These are phyloP conservation scores for Ormyrus labotus DNA, from an alignment of 2,888 invertebrate species.

Conservation along the genomic window DNA sequence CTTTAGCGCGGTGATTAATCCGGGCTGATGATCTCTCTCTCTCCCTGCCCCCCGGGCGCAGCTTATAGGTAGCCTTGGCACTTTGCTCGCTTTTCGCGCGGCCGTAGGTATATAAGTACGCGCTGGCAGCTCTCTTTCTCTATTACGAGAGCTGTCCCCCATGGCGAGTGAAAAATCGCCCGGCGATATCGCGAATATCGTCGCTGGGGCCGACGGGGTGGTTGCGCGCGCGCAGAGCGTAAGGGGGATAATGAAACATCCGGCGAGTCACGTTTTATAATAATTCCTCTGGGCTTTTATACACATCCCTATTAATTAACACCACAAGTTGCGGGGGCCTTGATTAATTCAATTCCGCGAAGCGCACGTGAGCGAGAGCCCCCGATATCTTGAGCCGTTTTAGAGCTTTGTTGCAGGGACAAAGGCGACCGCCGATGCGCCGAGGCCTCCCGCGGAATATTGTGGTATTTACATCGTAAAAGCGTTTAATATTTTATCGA, in stretches of 20 bases:
- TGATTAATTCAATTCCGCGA: constrained; percentile 47
- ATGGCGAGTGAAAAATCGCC: constrained; percentile 62
- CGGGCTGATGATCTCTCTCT: constrained; percentile 30
- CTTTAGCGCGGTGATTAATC: constrained; percentile 38
- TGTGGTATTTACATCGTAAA: neutral
- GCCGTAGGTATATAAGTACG: too few relatives aligned
- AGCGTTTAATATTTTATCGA: neutral
- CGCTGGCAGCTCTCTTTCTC: constrained; percentile 6
- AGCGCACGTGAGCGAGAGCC: neutral
- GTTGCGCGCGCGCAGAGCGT: constrained; percentile 18
- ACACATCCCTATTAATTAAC: constrained; percentile 53
- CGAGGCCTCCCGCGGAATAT: neutral
- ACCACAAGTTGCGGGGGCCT: constrained; percentile 43
- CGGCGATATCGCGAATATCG: constrained; percentile 59
- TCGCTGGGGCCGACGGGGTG: neutral
- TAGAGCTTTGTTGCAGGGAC: too few relatives aligned
- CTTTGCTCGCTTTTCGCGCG: neutral
- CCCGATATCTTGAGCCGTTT: too few relatives aligned
- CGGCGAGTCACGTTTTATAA: constrained; percentile 64
- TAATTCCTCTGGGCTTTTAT: constrained; percentile 58
- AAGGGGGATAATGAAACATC: constrained; percentile 59
- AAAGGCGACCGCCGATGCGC: too few relatives aligned
- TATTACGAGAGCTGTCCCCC: constrained; percentile 58
- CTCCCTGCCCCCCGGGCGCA: constrained; percentile 20
- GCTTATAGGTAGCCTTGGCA: constrained; percentile 1